These are phyloP conservation scores for Podarcis muralis DNA, from an alignment of 2,113 vertebrate species.

Conservation along the genomic window DNA sequence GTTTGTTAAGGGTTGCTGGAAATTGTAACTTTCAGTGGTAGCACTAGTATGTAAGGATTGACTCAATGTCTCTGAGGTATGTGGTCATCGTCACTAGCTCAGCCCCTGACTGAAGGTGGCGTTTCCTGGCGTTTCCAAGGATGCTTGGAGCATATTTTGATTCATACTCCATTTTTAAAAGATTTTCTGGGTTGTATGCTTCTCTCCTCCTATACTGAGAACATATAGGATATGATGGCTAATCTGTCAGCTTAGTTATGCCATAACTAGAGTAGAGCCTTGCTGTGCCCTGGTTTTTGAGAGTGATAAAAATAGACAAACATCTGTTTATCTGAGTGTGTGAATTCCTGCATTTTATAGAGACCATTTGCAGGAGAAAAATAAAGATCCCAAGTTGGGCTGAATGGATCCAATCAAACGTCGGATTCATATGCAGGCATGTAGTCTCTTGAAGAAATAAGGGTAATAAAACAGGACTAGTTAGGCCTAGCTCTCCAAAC, in stretches of 20 bases:
- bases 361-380: background rate
- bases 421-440: background rate
- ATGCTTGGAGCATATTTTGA: too few species aligned
- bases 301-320: background rate
- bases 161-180: background rate
- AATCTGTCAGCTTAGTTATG: background rate
- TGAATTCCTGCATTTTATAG: background rate
- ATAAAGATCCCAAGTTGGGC: background rate
- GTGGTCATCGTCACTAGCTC: too few species aligned
- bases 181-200: background rate
- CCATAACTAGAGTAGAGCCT: background rate
- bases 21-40: too few species aligned
- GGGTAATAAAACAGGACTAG: conserved; percentile 14
- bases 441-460: conserved; percentile 14
- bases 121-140: background rate
- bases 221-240: background rate
- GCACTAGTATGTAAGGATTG: too few species aligned
- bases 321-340: background rate
- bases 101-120: background rate
- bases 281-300: background rate
- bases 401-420: background rate
- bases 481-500: conserved; percentile 44
- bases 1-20: too few species aligned
- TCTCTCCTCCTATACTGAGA: background rate
- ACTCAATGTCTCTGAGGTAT: too few species aligned